These are phyloP conservation scores for Sericinus montela DNA, from an alignment of 2,888 invertebrate genomes.

Conservation along the genomic window DNA sequence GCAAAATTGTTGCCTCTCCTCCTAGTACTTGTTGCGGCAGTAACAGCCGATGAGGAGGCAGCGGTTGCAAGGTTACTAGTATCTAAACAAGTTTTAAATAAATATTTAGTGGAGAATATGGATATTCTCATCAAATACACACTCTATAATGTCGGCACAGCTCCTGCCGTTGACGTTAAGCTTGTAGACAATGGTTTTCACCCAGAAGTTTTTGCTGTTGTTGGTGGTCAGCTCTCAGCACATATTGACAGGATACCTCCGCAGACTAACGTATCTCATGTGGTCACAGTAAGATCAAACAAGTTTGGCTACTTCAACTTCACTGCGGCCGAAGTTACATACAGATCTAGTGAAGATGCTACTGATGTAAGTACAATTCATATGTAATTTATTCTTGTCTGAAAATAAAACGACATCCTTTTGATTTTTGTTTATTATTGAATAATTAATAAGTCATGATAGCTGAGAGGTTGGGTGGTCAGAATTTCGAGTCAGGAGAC, in stretches of 20 bases:
- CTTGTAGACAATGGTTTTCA: conserved; percentile 95
- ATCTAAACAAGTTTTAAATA: conserved; percentile 96
- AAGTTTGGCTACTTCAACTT: conserved; percentile 98
- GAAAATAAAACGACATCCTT: no score
- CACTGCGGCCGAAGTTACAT: conserved; percentile 95
- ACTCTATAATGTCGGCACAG: conserved; percentile 94
- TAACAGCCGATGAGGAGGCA: conserved; percentile 83
- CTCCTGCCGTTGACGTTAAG: conserved; percentile 93
- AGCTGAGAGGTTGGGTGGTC: no score
- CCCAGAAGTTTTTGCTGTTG: conserved; percentile 92
- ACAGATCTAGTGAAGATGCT: conserved; percentile 91
- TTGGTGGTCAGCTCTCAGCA: conserved; percentile 91
- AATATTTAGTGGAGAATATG: conserved; percentile 97
- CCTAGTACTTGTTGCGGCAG: conserved; percentile 63
- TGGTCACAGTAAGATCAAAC: conserved; percentile 93
- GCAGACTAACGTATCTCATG: conserved; percentile 95
- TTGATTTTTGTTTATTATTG: no score
- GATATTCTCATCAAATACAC: conserved; percentile 97
- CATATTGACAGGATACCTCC: conserved; percentile 94
- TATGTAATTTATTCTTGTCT: no score
- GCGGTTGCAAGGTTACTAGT: conserved; percentile 90
- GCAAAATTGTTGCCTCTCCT: conserved; percentile 65
- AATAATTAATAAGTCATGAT: no score
- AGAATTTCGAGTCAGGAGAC: no score
- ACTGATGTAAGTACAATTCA: conserved; percentile 78